Evolutionary conservation across 2,888 invertebrate genomes (phyloP), one percentile per base, ranked within the genome.

Genomic region (Sminthurides aquaticus): DNA sequence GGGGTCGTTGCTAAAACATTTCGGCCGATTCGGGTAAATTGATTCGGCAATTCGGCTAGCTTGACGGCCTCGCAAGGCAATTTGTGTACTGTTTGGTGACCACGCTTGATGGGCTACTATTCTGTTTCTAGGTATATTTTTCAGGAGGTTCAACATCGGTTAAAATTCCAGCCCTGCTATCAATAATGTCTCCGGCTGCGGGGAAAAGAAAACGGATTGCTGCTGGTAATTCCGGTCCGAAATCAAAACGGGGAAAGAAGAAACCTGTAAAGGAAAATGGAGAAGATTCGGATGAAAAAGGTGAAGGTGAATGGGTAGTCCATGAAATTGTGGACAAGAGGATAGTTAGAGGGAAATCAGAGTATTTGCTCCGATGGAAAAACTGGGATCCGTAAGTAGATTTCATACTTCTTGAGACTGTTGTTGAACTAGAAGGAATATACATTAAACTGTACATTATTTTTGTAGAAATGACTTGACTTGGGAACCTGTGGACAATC

Each of bases 401-500:
- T 86, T 67, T 88, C 89, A 76, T n/a, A n/a, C n/a, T n/a, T n/a
- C n/a, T n/a, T n/a, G n/a, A n/a, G n/a, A n/a, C n/a, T n/a, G n/a
- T n/a, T n/a, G n/a, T n/a, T n/a, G n/a, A n/a, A n/a, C n/a, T n/a
- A n/a, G n/a, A n/a, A n/a, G n/a, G n/a, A n/a, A n/a, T n/a, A n/a
- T n/a, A n/a, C n/a, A n/a, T n/a, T n/a, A n/a, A n/a, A n/a, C n/a
- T n/a, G n/a, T n/a, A n/a, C n/a, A n/a, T n/a, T 34, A 15, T 34
- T 34, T 34, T 34, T 34, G 5, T 15, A 34, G 43, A 34, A 34
- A 34, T 34, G 43, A 34, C 15, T 34, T 34, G 43, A 87, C 89
- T 0, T 91, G 91, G 90, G 91, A 91, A 77, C 89, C 90, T 0
- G 90, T 90, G 76, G 83, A 84, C 60, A 85, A 90, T 77, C 80